phyloP scores from a whole-genome alignment of 2,888 invertebrate species.

The Hemistola chrysoprasaria region DNA sequence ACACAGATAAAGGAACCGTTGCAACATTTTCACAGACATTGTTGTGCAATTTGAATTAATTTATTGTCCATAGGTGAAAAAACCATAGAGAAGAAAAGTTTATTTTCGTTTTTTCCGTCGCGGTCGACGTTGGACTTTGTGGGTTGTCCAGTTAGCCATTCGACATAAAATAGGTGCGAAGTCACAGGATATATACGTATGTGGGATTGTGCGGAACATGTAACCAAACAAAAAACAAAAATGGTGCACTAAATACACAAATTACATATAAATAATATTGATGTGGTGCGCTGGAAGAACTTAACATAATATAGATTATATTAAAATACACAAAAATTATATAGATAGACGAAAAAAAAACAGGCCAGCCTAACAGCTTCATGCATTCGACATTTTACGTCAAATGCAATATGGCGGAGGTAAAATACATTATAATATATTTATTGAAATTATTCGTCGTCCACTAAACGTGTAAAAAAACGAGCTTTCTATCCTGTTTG shows the following conservation, averaged over 20 bases:
- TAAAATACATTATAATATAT: no score
- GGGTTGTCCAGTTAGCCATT: constrained; percentile 71
- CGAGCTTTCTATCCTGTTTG: no score
- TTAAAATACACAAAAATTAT: constrained; percentile 22
- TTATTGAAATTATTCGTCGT: no score
- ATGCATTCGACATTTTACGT: no score
- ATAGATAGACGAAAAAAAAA: no score
- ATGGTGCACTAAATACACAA: constrained; percentile 81
- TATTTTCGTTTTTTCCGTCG: constrained; percentile 82
- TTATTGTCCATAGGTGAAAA: no score
- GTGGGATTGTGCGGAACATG: constrained; percentile 80
- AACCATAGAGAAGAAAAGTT: not conserved
- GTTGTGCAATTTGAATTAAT: no score
- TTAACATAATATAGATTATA: constrained; percentile 29
- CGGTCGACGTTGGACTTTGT: constrained; percentile 80
- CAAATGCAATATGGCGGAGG: no score
- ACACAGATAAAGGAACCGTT: no score
- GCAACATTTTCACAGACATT: no score
- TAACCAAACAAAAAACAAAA: constrained; percentile 80
- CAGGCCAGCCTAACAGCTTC: no score
- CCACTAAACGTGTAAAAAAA: no score
- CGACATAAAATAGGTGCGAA: constrained; percentile 55
- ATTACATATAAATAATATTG: constrained; percentile 42
- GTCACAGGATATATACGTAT: constrained; percentile 57
- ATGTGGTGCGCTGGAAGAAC: constrained; percentile 38